These are phyloP conservation scores for Melanotaenia duboulayi DNA, from an alignment of 2,113 vertebrate genomes.

Conservation along the genomic window DNA sequence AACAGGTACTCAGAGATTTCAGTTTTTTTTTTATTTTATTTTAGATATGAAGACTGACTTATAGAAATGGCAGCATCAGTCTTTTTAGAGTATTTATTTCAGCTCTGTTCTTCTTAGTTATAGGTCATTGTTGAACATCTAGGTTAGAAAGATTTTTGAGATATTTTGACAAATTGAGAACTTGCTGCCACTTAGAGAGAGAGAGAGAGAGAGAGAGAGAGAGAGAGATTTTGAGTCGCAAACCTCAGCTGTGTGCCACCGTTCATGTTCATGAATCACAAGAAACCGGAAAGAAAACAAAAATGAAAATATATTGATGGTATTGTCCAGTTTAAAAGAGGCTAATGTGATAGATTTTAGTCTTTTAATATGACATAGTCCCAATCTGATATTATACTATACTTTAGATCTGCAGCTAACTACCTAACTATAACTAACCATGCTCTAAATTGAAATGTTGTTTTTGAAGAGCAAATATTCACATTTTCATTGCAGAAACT, in stretches of 20 bases:
- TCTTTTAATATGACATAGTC: constrained; percentile 17
- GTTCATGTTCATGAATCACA: constrained; percentile 8
- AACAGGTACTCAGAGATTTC: constrained; percentile 18
- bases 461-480: background rate
- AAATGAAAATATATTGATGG: background rate
- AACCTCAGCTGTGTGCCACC: constrained; percentile 14
- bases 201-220: too few relatives aligned
- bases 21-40: constrained; percentile 27
- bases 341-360: constrained; percentile 18
- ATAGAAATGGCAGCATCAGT: constrained; percentile 29
- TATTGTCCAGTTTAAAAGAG: constrained; percentile 41
- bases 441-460: too few relatives aligned
- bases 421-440: background rate
- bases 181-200: background rate
- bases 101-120: constrained; percentile 4
- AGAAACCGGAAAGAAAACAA: background rate
- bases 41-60: constrained; percentile 33
- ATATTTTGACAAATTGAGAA: background rate
- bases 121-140: constrained; percentile 7
- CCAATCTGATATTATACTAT: constrained; percentile 1
- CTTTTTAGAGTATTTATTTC: constrained; percentile 58
- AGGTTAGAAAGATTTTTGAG: constrained; percentile 4
- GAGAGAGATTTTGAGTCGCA: background rate
- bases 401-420: background rate
- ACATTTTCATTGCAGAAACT: background rate